Percentiles rank a stretch among this genome's conserved stretches.
Evolutionary conservation across 2,797 vertebrate genomes (phyloP).

Genomic region (Molossus alvarezi): DNA sequence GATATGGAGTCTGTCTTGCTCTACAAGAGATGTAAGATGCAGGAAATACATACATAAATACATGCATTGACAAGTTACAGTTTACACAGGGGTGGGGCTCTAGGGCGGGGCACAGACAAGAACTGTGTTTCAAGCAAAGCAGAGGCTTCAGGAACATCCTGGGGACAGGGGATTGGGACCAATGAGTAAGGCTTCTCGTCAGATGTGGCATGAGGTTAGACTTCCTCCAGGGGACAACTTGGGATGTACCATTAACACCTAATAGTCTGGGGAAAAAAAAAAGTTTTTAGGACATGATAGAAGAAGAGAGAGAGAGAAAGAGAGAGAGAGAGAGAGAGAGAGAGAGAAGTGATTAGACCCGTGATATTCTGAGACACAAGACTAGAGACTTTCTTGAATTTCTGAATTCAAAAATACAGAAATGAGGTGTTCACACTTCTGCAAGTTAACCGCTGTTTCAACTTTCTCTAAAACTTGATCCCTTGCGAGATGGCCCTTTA

Average conservation of each 20-base stretch:
- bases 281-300: rapidly evolving
- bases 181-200: background rate
- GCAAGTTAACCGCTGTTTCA: background rate
- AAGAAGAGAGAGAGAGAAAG: background rate
- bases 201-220: background rate
- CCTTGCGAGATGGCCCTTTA: constrained; percentile 17
- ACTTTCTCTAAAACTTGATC: constrained; percentile 35
- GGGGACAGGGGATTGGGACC: background rate
- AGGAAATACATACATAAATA: background rate
- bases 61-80: background rate
- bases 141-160: background rate
- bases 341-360: background rate
- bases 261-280: background rate
- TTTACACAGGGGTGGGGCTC: background rate
- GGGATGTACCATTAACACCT: background rate
- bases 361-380: background rate
- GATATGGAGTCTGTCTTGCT: background rate
- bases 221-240: background rate
- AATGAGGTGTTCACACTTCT: background rate
- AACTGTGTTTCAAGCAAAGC: background rate
- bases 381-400: constrained; percentile 8
- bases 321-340: too few species aligned
- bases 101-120: background rate
- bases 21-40: background rate
- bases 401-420: background rate